These are phyloP conservation scores for Zapus hudsonius DNA, from an alignment of 2,113 vertebrate genomes.

Conservation along the genomic window DNA sequence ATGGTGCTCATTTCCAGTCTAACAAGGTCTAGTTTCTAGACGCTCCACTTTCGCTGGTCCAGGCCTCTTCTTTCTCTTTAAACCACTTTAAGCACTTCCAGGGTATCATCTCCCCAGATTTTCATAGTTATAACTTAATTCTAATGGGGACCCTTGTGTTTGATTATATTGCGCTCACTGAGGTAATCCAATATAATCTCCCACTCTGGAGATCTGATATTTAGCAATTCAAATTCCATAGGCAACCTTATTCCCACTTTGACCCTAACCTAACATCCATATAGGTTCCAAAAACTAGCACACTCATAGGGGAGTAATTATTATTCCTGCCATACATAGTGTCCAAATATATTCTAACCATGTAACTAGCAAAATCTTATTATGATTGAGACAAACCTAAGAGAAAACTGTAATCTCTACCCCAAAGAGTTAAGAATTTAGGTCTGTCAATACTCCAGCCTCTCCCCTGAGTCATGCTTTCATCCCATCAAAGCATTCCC, in stretches of 20 bases:
- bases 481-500: neutral
- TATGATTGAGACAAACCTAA: neutral
- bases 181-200: neutral
- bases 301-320: neutral
- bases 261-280: neutral
- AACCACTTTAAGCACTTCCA: neutral
- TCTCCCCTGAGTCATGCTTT: neutral
- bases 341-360: neutral
- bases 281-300: neutral
- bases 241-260: neutral
- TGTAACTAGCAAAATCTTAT: neutral
- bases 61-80: neutral
- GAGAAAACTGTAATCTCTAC: neutral
- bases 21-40: neutral
- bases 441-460: neutral
- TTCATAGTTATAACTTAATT: neutral
- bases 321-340: neutral
- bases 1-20: too few species aligned
- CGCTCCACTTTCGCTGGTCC: neutral
- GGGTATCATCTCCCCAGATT: neutral
- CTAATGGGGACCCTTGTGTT: neutral
- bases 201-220: neutral
- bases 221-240: neutral
- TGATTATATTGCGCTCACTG: neutral
- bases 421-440: neutral